Conservation (phyloP, 1,140 invertebrate species). For the Coptotermes formosanus region DNA sequence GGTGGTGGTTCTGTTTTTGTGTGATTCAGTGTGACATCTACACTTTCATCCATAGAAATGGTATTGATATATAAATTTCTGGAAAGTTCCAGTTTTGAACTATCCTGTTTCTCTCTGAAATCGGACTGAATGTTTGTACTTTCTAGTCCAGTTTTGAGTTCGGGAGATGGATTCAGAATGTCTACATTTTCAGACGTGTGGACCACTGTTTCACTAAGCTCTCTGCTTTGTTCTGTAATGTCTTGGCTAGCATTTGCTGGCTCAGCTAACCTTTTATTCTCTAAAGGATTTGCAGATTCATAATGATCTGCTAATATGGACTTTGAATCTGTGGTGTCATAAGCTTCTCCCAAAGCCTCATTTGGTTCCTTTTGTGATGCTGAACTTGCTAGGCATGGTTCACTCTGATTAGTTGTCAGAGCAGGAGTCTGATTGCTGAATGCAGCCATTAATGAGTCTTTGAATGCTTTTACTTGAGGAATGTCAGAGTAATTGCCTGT, state of each 20-base stretch:
- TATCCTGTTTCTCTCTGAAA: neutral
- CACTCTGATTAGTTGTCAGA: neutral
- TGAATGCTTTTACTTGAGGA: constrained; percentile 17
- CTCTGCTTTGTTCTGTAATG: neutral
- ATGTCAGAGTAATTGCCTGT: constrained; percentile 18
- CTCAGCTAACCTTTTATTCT: neutral
- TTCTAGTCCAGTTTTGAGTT: neutral
- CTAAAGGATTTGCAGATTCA: neutral
- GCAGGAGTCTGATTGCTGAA: neutral
- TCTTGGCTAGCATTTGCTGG: neutral
- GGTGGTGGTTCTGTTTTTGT: neutral
- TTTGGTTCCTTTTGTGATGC: neutral
- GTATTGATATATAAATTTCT: neutral
- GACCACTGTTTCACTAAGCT: neutral
- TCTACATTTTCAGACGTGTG: neutral
- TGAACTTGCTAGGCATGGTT: neutral
- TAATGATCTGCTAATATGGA: neutral
- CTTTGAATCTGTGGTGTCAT: neutral
- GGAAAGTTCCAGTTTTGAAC: neutral
- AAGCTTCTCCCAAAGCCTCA: neutral
- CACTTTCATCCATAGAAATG: neutral
- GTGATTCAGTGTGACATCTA: neutral
- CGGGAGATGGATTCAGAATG: neutral
- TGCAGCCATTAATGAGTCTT: neutral
- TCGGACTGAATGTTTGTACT: neutral